Base-by-base conservation (phyloP, 2,113 vertebrate species). In the Myotis yumanensis region DNA sequence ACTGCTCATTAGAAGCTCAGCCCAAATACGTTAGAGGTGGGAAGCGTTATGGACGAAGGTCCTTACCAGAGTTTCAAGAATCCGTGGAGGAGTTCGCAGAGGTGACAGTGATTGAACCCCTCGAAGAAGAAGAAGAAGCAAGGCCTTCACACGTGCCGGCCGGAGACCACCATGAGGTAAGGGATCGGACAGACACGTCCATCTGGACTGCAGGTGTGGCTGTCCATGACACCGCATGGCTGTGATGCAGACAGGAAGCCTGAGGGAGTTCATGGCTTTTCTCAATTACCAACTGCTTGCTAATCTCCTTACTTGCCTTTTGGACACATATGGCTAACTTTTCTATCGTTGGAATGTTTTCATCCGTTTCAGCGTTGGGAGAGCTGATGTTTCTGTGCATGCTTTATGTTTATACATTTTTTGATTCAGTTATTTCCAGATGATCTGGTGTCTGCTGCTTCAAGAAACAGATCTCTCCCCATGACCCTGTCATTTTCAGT, bases 21-120 rank as follows among this genome's bases (percentile, higher is more conserved):
- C 99, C 99, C 89, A 99, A 99, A 97, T 99, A 99, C 81, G 98
- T 99, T 95, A 99, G 98, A 94, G 99, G 99, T 0, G 98, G 99
- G 43, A 99, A 99, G 89, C 99, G 99, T 30, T 99, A 99, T 0
- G 99, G 99, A 71, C 99, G 99, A 11, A 98, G 99, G 0, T 99
- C 99, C 37, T 98, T 98, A 43, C 99, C 99, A 0, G 99, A 99
- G 95, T 99, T 99, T 92, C 98, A 95, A 35, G 98, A 98, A 88
- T 92, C 98, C 0, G 93, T 97, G 97, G 97, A 98, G 9, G 99
- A 98, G 89, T 97, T 98, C 40, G 96, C 98, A 0, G 98, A 98
- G 96, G 98, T 98, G 68, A 97, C 96, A 0, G 98, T 98, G 15
- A 93, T 98, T 9, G 98, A 98, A 86, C 97, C 98, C 0, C 96